phyloP scores from a whole-genome alignment of 2,797 vertebrate species.

The Xenentodon cancila region DNA sequence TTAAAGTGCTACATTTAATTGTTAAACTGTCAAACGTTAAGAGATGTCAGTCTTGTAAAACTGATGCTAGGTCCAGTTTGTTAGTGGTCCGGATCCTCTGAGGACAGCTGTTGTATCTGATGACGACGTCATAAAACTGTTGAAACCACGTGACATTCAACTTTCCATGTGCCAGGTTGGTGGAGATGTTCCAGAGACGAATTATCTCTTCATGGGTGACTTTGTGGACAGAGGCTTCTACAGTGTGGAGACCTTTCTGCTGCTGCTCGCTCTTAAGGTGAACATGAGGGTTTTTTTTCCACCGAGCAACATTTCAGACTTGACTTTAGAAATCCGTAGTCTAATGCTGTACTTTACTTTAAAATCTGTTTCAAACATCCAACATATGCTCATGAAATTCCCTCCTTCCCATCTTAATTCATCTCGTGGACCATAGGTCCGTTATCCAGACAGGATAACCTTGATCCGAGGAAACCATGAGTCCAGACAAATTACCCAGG shows the following conservation, averaged over 20 bases:
- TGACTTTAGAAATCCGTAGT: too few species aligned
- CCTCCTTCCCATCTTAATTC: neutral
- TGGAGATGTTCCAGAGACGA: slow-evolving; percentile 94
- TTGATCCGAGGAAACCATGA: slow-evolving; percentile 95
- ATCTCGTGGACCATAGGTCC: slow-evolving; percentile 79
- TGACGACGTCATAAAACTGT: neutral
- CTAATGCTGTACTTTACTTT: neutral
- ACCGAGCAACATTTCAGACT: too few species aligned
- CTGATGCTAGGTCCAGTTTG: too few species aligned
- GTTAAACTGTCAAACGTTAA: too few species aligned
- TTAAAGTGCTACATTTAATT: too few species aligned
- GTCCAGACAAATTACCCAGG: slow-evolving; percentile 95
- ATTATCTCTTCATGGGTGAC: slow-evolving; percentile 97
- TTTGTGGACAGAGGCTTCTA: slow-evolving; percentile 97
- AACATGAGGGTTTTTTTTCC: neutral
- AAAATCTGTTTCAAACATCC: too few species aligned
- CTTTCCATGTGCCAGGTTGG: slow-evolving; percentile 82
- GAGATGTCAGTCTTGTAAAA: too few species aligned
- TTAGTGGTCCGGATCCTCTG: too few species aligned
- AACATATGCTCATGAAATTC: too few species aligned
- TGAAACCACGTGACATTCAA: neutral
- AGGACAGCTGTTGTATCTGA: too few species aligned
- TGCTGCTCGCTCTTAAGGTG: slow-evolving; percentile 94
- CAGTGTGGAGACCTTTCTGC: slow-evolving; percentile 94
- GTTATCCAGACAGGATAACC: slow-evolving; percentile 95